Percentiles rank a stretch among this genome's conserved stretches.
Conservation (phyloP, 2,113 vertebrate genomes). For the Mus musculus region DNA sequence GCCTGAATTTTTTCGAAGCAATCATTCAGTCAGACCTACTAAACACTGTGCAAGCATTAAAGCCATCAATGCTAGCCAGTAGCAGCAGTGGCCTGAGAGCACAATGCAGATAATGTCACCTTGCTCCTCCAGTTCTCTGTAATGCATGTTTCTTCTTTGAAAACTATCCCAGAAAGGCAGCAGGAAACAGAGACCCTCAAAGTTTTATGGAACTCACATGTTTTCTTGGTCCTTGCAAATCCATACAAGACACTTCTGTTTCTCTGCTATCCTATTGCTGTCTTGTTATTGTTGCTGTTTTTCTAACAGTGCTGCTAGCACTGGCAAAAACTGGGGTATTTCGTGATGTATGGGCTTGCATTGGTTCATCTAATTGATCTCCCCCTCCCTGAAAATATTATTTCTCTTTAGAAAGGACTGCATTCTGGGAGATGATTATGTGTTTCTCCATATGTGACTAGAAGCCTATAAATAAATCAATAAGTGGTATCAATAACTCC, state of each 20-base stretch:
- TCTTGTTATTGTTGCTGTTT: neutral
- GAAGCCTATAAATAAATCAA: neutral
- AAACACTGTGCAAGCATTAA: neutral
- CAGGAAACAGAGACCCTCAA: neutral
- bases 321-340: neutral
- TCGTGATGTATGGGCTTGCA: neutral
- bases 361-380: neutral
- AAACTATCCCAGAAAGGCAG: neutral
- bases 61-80: neutral
- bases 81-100: neutral
- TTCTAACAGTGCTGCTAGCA: accelerated
- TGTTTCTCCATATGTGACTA: neutral
- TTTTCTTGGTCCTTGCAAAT: neutral
- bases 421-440: neutral
- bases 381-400: neutral
- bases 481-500: neutral
- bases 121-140: neutral
- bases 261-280: neutral
- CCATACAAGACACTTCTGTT: neutral
- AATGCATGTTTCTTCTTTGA: neutral
- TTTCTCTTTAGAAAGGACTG: neutral
- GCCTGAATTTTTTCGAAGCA: neutral
- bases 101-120: accelerated
- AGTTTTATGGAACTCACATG: neutral
- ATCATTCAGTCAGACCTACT: neutral